phyloP scores from a whole-genome alignment of 2,113 vertebrate species.

The Micronycteris hirsuta region DNA sequence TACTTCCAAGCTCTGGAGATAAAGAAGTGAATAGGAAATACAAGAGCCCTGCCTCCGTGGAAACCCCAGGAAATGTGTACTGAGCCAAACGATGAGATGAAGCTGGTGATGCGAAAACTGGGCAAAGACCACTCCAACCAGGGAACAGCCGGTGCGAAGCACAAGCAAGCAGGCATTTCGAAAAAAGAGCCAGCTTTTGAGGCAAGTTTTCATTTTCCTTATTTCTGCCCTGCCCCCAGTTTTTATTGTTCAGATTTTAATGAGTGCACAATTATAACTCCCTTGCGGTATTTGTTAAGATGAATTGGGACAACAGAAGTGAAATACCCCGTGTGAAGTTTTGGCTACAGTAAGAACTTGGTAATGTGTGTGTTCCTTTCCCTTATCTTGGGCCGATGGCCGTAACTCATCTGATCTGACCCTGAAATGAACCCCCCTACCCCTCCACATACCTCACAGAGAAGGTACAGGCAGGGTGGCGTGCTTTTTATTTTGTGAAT shows the following conservation, averaged over 20 bases:
- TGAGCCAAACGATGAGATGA: background rate
- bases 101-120: background rate
- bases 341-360: background rate
- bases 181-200: background rate
- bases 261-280: background rate
- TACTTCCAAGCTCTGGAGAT: background rate
- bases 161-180: background rate
- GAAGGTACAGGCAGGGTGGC: background rate
- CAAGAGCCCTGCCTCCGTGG: too few relatives aligned
- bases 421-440: background rate
- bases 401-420: background rate
- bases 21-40: background rate
- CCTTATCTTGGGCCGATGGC: background rate
- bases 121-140: background rate
- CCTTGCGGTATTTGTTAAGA: background rate
- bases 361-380: fast-evolving
- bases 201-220: background rate
- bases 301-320: background rate
- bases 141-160: background rate
- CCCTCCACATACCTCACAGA: background rate
- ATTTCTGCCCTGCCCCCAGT: background rate
- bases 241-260: background rate
- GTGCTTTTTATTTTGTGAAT: background rate
- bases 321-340: background rate
- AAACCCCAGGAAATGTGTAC: background rate